Conservation (phyloP, 2,797 vertebrate genomes). For the Darevskia nairensis region DNA sequence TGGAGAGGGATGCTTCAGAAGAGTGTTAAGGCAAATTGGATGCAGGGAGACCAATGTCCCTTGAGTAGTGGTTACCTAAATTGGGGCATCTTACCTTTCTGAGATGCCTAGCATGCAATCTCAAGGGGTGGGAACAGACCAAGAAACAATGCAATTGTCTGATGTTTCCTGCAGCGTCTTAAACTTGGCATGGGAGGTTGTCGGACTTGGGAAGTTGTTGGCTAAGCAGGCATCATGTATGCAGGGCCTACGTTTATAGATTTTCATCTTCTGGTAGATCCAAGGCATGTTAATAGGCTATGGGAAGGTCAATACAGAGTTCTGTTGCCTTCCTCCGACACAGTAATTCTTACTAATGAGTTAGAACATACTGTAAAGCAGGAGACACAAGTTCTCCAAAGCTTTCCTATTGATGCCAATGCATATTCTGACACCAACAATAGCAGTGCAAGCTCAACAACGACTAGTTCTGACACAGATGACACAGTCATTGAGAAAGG, state of each 20-base stretch:
- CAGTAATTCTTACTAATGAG: too few species aligned
- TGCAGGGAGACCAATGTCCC: neutral
- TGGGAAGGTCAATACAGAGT: too few species aligned
- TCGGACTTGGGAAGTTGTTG: neutral
- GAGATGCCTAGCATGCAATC: neutral
- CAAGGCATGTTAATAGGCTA: too few species aligned
- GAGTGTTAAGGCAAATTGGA: neutral
- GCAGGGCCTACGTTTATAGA: neutral
- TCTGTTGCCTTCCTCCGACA: too few species aligned
- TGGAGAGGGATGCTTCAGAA: neutral
- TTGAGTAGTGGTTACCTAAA: neutral
- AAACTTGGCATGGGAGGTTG: neutral
- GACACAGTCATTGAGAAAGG: too few species aligned
- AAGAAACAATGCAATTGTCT: neutral
- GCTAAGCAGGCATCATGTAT: neutral
- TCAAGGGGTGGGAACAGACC: neutral
- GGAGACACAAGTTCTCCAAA: too few species aligned
- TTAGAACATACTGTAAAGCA: too few species aligned
- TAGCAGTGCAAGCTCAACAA: too few species aligned
- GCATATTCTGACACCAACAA: too few species aligned
- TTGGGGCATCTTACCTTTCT: neutral
- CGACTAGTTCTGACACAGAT: too few species aligned
- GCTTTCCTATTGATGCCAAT: too few species aligned
- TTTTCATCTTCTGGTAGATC: neutral
- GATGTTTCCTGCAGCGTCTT: neutral